Conservation (phyloP, 2,113 vertebrate species). For the Ptilorrhoa leucosticta region DNA sequence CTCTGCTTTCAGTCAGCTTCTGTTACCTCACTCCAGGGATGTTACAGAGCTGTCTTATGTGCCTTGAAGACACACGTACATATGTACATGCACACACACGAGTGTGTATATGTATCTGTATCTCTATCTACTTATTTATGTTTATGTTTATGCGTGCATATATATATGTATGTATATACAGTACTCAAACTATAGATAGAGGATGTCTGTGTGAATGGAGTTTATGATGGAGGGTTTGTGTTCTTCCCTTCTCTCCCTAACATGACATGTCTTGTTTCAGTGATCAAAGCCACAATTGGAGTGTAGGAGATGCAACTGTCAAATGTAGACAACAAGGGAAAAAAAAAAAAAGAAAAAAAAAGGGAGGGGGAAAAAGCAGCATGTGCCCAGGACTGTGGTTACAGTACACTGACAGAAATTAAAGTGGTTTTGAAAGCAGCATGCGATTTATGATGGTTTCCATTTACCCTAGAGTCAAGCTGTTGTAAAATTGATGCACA, state of each 20-base stretch:
- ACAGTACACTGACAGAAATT: slow-evolving; percentile 75
- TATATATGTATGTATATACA: no score
- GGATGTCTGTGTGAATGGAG: background rate
- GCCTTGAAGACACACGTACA: background rate
- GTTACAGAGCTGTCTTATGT: background rate
- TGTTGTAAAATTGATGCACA: slow-evolving; percentile 76
- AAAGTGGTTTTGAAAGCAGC: slow-evolving; percentile 81
- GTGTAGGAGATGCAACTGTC: slow-evolving; percentile 74
- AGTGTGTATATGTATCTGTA: accelerated
- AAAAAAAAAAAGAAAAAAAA: background rate
- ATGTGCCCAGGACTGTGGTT: slow-evolving; percentile 67
- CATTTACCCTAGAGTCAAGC: slow-evolving; percentile 76
- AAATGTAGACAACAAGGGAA: slow-evolving; percentile 53
- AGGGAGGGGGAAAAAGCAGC: background rate
- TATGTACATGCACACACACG: accelerated
- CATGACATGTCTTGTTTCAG: slow-evolving; percentile 74
- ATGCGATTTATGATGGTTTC: slow-evolving; percentile 73
- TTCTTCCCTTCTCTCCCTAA: slow-evolving; percentile 34
- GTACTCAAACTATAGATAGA: background rate
- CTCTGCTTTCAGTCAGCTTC: slow-evolving; percentile 31
- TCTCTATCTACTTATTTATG: accelerated
- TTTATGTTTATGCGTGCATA: accelerated
- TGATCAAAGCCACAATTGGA: slow-evolving; percentile 72
- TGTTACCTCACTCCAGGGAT: background rate
- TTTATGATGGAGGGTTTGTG: slow-evolving; percentile 7